Evolutionary conservation across 2,888 invertebrate species (phyloP).

Genomic region (Caenorhabditis virilis): DNA sequence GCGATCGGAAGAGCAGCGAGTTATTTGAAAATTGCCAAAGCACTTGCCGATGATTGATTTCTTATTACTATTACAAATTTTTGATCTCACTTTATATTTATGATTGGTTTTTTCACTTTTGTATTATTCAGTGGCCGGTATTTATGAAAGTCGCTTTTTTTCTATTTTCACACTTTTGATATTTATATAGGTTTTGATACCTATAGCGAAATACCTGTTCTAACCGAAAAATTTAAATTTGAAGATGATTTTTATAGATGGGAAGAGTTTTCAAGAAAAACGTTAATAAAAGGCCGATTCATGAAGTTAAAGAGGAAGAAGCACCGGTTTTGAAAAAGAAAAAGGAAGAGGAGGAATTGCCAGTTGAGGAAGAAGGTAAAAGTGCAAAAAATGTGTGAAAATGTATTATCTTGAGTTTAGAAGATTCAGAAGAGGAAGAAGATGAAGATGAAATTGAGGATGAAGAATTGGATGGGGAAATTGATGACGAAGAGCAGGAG

Average conservation of each 20-base stretch:
- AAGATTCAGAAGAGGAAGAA: slow-evolving; percentile 19
- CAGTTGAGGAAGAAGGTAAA: slow-evolving; percentile 26
- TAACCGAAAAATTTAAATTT: neutral
- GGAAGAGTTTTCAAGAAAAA: slow-evolving; percentile 30
- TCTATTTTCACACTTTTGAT: slow-evolving; percentile 1
- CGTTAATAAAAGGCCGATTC: slow-evolving; percentile 3
- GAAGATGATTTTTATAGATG: slow-evolving; percentile 5
- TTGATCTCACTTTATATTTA: no score
- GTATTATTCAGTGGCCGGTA: no score
- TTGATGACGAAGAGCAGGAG: slow-evolving; percentile 13
- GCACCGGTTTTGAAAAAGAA: slow-evolving; percentile 14
- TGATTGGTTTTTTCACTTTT: no score
- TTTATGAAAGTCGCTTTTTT: no score
- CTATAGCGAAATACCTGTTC: neutral
- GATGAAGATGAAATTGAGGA: slow-evolving; percentile 20
- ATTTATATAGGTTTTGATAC: neutral
- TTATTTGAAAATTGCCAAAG: slow-evolving; percentile 29
- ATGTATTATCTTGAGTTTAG: no score
- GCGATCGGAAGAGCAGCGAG: slow-evolving; percentile 20
- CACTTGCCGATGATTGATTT: slow-evolving; percentile 16
- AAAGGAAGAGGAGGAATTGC: slow-evolving; percentile 14
- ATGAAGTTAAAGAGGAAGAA: slow-evolving; percentile 9
- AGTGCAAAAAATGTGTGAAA: no score
- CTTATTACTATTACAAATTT: no score
- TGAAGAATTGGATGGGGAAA: slow-evolving; percentile 22